Percentiles rank a stretch among this genome's conserved stretches.
Conservation (phyloP, 2,113 vertebrate species). For the Neofelis nebulosa region DNA sequence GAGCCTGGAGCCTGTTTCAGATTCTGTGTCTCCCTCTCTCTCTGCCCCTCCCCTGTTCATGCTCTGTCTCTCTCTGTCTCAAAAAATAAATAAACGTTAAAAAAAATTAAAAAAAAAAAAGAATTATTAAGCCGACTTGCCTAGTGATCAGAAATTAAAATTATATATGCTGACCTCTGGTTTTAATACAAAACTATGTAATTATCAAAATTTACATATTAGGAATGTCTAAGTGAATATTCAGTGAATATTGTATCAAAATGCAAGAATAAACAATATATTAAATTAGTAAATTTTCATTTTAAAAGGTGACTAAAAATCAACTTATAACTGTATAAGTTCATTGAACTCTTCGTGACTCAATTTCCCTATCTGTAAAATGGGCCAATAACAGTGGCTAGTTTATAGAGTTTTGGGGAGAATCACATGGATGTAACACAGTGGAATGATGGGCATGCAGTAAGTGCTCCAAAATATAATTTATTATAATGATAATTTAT, state of each 20-base stretch:
- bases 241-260: background rate
- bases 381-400: background rate
- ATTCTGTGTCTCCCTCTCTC: too few species aligned
- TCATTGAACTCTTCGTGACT: background rate
- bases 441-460: background rate
- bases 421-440: background rate
- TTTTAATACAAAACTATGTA: background rate
- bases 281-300: background rate
- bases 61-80: too few species aligned
- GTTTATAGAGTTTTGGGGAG: background rate
- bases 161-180: background rate
- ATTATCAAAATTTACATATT: background rate
- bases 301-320: background rate
- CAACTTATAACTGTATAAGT: background rate
- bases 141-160: conserved; percentile 46
- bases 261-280: background rate
- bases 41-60: too few species aligned
- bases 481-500: background rate
- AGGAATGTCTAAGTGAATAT: background rate
- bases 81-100: too few species aligned
- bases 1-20: too few species aligned
- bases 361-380: background rate
- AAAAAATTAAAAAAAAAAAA: background rate
- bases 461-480: background rate
- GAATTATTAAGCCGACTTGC: conserved; percentile 5